Percentiles rank a stretch among this genome's conserved stretches.
Conservation (phyloP, 2,888 invertebrate genomes). For the Philopedon plagiatum region DNA sequence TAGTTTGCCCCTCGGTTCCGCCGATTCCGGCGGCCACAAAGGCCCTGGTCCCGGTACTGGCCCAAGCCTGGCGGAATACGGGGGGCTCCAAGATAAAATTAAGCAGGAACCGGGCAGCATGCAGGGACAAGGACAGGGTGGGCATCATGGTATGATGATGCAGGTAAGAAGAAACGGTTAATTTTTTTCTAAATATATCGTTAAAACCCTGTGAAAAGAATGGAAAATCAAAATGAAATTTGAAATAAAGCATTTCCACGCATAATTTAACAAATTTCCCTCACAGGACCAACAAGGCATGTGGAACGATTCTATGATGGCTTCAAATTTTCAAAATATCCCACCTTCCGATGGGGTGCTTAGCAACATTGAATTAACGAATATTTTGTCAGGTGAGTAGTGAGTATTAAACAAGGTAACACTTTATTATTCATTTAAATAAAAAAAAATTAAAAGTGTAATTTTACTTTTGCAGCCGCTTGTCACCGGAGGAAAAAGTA, state of each 20-base stretch:
- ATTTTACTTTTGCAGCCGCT: no score
- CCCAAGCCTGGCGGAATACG: constrained; percentile 69
- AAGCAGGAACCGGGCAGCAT: constrained; percentile 66
- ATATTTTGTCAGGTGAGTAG: constrained; percentile 62
- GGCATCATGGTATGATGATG: constrained; percentile 37
- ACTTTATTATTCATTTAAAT: no score
- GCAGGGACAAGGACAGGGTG: constrained; percentile 57
- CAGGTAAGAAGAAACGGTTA: constrained; percentile 46
- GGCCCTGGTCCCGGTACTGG: constrained; percentile 62
- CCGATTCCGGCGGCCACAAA: constrained; percentile 76
- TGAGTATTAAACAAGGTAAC: no score
- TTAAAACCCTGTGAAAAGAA: no score
- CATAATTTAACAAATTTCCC: no score
- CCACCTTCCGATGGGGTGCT: constrained; percentile 63
- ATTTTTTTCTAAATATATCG: no score
- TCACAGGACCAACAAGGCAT: constrained; percentile 64
- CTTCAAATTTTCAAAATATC: constrained; percentile 66
- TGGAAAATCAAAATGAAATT: no score
- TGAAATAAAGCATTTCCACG: no score
- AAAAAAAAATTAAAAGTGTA: no score
- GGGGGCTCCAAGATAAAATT: constrained; percentile 65
- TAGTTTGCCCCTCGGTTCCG: constrained; percentile 78
- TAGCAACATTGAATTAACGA: constrained; percentile 65
- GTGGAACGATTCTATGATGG: constrained; percentile 66
- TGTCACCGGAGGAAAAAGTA: no score